Evolutionary conservation across 2,888 invertebrate genomes (phyloP).

Genomic region (Leptinotarsa peninsularis): DNA sequence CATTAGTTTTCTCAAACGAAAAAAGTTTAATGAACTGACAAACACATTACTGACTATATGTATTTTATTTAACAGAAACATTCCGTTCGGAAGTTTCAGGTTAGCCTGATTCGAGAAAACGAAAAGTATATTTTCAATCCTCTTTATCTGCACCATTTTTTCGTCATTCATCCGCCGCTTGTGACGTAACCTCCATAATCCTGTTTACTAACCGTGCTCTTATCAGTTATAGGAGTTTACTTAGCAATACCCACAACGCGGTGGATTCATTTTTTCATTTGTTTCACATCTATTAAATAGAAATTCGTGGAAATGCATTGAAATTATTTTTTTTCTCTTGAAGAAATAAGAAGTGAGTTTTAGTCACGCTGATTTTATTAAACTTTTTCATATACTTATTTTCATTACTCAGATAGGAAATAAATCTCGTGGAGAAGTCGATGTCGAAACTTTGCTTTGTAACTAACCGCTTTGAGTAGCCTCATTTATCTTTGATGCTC

Average conservation of each 20-base stretch:
- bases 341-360: no score
- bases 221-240: slow-evolving; percentile 25
- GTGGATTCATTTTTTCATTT: neutral
- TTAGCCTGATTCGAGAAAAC: neutral
- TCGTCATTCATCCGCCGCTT: slow-evolving; percentile 20
- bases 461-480: no score
- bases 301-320: no score
- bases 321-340: no score
- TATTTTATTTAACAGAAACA: neutral
- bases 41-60: neutral
- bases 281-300: neutral
- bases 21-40: neutral
- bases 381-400: no score
- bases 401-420: no score
- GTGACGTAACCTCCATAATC: slow-evolving; percentile 38
- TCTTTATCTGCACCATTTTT: slow-evolving; percentile 7
- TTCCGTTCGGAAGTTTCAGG: neutral
- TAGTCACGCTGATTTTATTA: no score
- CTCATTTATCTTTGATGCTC: no score
- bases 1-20: neutral
- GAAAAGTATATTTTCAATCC: slow-evolving; percentile 14
- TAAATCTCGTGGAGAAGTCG: no score
- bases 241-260: neutral
- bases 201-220: slow-evolving; percentile 34
- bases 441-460: no score